Base-by-base conservation (phyloP, 2,113 vertebrate species). In the Plectropomus leopardus region DNA sequence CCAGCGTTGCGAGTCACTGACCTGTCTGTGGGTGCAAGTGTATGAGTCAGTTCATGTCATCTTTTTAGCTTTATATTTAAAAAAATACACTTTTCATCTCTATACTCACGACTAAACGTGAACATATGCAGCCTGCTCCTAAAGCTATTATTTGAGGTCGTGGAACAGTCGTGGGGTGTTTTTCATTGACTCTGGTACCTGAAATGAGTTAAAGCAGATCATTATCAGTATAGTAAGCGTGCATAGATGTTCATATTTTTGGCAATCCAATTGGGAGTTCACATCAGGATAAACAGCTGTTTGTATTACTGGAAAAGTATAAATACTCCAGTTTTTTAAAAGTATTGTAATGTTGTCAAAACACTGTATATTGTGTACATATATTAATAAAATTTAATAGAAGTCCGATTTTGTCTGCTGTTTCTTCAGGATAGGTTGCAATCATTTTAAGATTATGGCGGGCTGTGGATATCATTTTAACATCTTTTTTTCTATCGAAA, bases 1-100 rank as follows among this genome's bases (percentile, higher is more conserved):
- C 97, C 53, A 93, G 80, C 24, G 68, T 94, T 4, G 21, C 93
- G n/a, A 93, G 85, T 77, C 93, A 91, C 84, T 96, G 89, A 96
- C 21, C 47, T 14, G 30, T 47, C 26, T 55, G 54, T 26, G 17
- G 17, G 16, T 28, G 19, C 3, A 3, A 4, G 1, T n/a, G 4
- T 13, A 24, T 24, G 40, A 24, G 26, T 64, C 57, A 3, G n/a
- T 11, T 63, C 1, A 55, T 73, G 6, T 65, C 42, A 4, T 63
- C 4, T 4, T 51, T 76, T 81, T 72, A 69, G 32, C 54, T 54
- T 57, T 47, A 23, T 44, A 10, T 75, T 78, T 58, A 34, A 44
- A 30, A 45, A 23, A 36, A 30, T 0, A 66, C 11, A 6, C 24
- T 67, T 83, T 48, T 44, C 0, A 51, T 58, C 30, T 67, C 36